Conservation (phyloP, 2,888 invertebrate genomes). For the Syritta pipiens region DNA sequence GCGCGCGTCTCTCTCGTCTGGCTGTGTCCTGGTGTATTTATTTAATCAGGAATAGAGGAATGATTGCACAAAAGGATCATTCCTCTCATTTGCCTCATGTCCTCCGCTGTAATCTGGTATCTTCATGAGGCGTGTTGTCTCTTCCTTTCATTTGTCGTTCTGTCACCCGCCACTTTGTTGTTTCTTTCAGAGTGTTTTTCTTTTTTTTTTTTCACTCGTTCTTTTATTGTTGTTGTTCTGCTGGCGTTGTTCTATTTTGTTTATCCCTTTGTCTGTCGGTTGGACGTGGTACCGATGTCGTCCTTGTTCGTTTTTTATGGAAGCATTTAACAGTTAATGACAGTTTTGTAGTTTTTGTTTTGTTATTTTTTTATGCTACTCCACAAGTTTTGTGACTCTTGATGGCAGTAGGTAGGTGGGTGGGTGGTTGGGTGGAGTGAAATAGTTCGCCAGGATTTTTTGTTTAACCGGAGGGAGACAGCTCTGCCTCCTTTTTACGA, state of each 20-base stretch:
- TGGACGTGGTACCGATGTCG: constrained; percentile 61
- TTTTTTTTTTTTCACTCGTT: constrained; percentile 11
- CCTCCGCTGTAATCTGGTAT: constrained; percentile 14
- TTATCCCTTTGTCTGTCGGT: constrained; percentile 57
- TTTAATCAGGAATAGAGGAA: constrained; percentile 66
- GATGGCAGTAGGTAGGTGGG: constrained; percentile 7
- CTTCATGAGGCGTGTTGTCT: constrained; percentile 4
- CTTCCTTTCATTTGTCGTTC: constrained; percentile 42
- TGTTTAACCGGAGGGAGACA: constrained; percentile 36
- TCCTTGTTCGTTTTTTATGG: constrained; percentile 60
- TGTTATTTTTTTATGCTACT: constrained; percentile 26
- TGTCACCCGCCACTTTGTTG: constrained; percentile 37
- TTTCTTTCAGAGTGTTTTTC: constrained; percentile 7
- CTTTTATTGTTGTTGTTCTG: constrained; percentile 4
- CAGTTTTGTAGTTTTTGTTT: constrained; percentile 41
- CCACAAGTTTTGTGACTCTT: constrained; percentile 55
- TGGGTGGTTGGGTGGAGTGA: background rate
- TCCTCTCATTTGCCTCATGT: constrained; percentile 50
- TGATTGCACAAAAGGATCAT: constrained; percentile 68
- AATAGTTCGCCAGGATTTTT: constrained; percentile 31
- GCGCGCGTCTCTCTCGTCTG: too few relatives aligned
- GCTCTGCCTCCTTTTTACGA: constrained; percentile 35
- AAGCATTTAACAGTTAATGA: constrained; percentile 68
- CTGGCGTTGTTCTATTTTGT: constrained; percentile 37
- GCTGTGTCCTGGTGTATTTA: constrained; percentile 57